phyloP scores from a whole-genome alignment of 2,797 vertebrate species.

The Zenarchopterus dispar region DNA sequence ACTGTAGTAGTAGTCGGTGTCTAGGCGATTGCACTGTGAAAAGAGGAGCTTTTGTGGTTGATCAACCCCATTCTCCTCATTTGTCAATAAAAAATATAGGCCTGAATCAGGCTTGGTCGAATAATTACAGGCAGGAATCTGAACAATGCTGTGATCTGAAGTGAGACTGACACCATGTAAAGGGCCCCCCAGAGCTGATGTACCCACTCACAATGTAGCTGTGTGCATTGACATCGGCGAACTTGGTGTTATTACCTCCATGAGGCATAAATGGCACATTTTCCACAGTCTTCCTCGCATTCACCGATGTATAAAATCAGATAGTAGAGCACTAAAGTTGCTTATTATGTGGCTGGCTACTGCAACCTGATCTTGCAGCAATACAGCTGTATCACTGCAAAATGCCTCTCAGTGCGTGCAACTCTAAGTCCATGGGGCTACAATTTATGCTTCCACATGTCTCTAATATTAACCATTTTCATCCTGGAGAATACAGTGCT shows the following conservation, averaged over 20 bases:
- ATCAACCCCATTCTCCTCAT: constrained; percentile 29
- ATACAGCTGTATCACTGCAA: neutral
- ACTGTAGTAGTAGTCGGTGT: constrained; percentile 1
- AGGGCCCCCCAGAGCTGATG: constrained; percentile 60
- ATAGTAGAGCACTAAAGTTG: neutral
- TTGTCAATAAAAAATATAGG: constrained; percentile 51
- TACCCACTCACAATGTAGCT: constrained; percentile 32
- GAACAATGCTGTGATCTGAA: constrained; percentile 75
- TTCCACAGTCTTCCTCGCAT: constrained; percentile 4
- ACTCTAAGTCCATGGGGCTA: neutral
- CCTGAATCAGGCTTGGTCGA: constrained; percentile 63
- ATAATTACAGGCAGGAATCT: constrained; percentile 74
- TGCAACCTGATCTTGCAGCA: neutral
- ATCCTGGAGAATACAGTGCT: constrained; percentile 36
- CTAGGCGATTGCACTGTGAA: constrained; percentile 13
- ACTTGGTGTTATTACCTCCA: constrained; percentile 15
- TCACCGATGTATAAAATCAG: neutral
- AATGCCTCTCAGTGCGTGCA: neutral
- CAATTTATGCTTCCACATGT: constrained; percentile 22
- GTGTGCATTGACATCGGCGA: constrained; percentile 19
- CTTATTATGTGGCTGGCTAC: constrained; percentile 15
- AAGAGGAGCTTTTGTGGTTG: constrained; percentile 26
- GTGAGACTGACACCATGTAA: constrained; percentile 57
- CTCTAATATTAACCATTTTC: constrained; percentile 52
- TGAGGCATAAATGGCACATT: constrained; percentile 31